Percentiles rank a stretch among this genome's conserved stretches.
Conservation (phyloP, 2,797 vertebrate genomes). For the Yasuhikotakia modesta region DNA sequence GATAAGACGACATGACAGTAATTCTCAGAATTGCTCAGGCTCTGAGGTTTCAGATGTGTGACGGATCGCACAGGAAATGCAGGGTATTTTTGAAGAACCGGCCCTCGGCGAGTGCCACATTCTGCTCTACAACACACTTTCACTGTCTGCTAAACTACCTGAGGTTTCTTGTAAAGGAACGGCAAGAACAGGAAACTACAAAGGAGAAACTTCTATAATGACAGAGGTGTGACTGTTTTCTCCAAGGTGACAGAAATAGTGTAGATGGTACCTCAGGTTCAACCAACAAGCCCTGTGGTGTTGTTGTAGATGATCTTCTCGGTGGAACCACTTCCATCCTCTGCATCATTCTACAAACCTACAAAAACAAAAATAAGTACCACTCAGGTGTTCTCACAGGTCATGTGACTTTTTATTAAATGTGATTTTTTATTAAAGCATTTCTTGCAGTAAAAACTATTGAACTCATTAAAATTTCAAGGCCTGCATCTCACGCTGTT, state of each 20-base stretch:
- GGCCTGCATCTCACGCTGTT: too few relatives aligned
- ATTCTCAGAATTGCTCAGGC: conserved; percentile 32
- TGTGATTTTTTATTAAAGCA: neutral
- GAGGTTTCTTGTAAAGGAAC: conserved; percentile 49
- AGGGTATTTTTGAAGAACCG: conserved; percentile 21
- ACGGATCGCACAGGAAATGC: conserved; percentile 21
- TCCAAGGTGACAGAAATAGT: neutral
- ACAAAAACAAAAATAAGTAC: neutral
- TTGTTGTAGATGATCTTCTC: neutral
- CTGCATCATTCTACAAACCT: conserved; percentile 3
- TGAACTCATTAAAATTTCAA: too few relatives aligned
- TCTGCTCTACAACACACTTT: conserved; percentile 30
- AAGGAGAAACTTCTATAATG: conserved; percentile 13
- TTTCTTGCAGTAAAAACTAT: neutral
- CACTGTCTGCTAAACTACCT: neutral
- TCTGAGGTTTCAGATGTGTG: conserved; percentile 18
- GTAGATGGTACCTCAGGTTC: conserved; percentile 14
- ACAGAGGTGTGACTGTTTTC: neutral
- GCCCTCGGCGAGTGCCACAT: neutral
- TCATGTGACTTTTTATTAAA: neutral
- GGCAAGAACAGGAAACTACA: conserved; percentile 1
- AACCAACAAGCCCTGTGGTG: neutral
- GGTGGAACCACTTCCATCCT: neutral
- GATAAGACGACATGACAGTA: neutral
- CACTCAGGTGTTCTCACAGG: neutral